These are phyloP conservation scores for Caenorhabditis zanzibari DNA, from an alignment of 2,888 invertebrate species.

Conservation along the genomic window DNA sequence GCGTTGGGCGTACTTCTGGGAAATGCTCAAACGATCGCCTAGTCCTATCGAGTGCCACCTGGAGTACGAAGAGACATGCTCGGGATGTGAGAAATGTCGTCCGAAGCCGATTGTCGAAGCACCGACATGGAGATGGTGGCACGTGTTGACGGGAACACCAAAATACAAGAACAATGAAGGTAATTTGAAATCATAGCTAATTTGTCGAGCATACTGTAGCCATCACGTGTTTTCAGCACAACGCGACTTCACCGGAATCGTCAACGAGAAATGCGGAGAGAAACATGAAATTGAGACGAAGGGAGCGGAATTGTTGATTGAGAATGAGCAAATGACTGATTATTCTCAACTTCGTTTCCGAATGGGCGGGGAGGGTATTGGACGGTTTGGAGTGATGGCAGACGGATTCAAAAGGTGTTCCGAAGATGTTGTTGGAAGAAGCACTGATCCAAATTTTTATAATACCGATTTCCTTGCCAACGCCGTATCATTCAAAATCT, in stretches of 20 bases:
- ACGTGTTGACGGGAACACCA: conserved; percentile 73
- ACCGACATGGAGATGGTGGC: conserved; percentile 77
- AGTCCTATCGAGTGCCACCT: conserved; percentile 66
- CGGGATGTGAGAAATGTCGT: conserved; percentile 78
- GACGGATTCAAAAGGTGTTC: conserved; percentile 64
- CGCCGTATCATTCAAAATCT: conserved; percentile 58
- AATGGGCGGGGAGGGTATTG: conserved; percentile 58
- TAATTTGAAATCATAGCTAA: conserved; percentile 18
- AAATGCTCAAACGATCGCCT: conserved; percentile 79
- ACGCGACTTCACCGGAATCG: conserved; percentile 70
- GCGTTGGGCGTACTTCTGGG: conserved; percentile 80
- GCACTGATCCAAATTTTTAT: conserved; percentile 62
- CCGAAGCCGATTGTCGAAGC: conserved; percentile 57
- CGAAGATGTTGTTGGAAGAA: conserved; percentile 52
- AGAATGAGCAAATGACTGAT: conserved; percentile 64
- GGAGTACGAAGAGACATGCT: conserved; percentile 76
- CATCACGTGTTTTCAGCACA: conserved; percentile 1
- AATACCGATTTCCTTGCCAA: conserved; percentile 62
- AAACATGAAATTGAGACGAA: conserved; percentile 47
- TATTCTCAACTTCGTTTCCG: conserved; percentile 63
- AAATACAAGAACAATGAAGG: conserved; percentile 59
- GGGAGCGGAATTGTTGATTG: conserved; percentile 65
- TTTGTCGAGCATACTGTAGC: not conserved
- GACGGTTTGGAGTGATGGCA: conserved; percentile 64
- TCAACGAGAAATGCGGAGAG: conserved; percentile 73